Evolutionary conservation across 2,797 vertebrate genomes (phyloP), one percentile per base, ranked within the genome.

Genomic region (Ctenopoma kingsleyae): DNA sequence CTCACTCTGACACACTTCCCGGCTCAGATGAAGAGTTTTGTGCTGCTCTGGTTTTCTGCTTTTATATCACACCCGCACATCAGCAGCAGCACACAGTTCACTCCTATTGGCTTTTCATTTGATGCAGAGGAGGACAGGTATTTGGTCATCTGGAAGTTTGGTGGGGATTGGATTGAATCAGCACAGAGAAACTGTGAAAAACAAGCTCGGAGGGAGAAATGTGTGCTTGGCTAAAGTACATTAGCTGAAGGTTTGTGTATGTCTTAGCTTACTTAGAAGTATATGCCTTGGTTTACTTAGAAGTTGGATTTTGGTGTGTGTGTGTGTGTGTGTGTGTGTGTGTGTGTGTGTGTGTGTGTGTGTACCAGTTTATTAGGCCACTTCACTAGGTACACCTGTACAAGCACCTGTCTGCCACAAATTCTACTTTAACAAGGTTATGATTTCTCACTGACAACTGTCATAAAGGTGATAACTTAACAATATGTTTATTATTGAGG

Each of bases 1-100:
- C 77, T 89, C 88, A 76, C 76, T 67, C 65, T 89, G 90, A 89
- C 90, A 92, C 80, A 88, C 87, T 90, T 91, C 82, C 63, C 25
- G 6, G 71, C 79, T 82, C 82, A 71, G 82, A 86, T 87, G 88
- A 87, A 83, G 76, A 81, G 73, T 78, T 91, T 82, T 81, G 67
- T 76, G 74, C 80, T 71, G 80, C 85, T 78, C 32, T 0, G 32
- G 60, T 80, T 52, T 69, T 67, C 76, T 67, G 68, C 80, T 77
- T 52, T 80, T 63, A 83, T 84, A 83, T 87, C 85, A 69, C 71
- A 80, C 35, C 71, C 62, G 58, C 81, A 80, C 58, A 88, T 86
- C 74, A 72, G 60, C 68, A 78, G 60, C 77, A 67, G 71, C 74
- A 76, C 71, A 82, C 77, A 53, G 49, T 73, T 78, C 72, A 72